These are phyloP conservation scores for Melangyna quadrimaculata DNA, from an alignment of 2,888 invertebrate genomes.

Conservation along the genomic window DNA sequence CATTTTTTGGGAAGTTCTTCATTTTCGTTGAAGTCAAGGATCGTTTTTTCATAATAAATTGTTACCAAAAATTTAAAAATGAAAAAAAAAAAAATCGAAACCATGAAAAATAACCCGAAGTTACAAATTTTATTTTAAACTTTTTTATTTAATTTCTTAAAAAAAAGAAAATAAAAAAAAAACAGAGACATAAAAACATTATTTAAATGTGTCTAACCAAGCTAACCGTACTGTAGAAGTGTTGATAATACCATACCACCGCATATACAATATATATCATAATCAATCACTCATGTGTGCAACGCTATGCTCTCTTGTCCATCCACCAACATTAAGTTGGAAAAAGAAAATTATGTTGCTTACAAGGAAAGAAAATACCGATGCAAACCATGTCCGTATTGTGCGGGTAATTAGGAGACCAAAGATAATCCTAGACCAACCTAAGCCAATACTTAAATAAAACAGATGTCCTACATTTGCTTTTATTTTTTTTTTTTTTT, in stretches of 20 bases:
- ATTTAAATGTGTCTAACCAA: background rate
- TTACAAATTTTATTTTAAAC: too few species aligned
- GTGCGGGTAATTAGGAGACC: slow-evolving; percentile 51
- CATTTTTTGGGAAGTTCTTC: too few species aligned
- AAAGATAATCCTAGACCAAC: slow-evolving; percentile 39
- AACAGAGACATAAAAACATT: background rate
- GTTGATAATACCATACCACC: background rate
- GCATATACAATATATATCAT: slow-evolving; percentile 10
- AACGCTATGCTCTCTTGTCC: slow-evolving; percentile 16
- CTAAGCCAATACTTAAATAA: slow-evolving; percentile 13
- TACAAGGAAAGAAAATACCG: slow-evolving; percentile 24
- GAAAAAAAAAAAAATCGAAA: too few species aligned
- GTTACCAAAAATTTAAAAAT: too few species aligned
- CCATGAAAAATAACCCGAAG: too few species aligned
- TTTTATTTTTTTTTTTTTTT: slow-evolving; percentile 2
- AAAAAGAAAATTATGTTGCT: background rate
- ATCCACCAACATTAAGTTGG: slow-evolving; percentile 10
- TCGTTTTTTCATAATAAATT: too few species aligned
- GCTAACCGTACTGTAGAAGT: slow-evolving; percentile 1
- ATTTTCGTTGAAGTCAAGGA: too few species aligned
- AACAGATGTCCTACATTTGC: slow-evolving; percentile 18
- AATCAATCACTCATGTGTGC: slow-evolving; percentile 64
- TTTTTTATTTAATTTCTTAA: too few species aligned
- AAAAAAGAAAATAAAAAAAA: background rate
- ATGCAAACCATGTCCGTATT: background rate